These are phyloP conservation scores for Rhizoglyphus robini DNA, from an alignment of 1,140 invertebrate genomes.

Conservation along the genomic window DNA sequence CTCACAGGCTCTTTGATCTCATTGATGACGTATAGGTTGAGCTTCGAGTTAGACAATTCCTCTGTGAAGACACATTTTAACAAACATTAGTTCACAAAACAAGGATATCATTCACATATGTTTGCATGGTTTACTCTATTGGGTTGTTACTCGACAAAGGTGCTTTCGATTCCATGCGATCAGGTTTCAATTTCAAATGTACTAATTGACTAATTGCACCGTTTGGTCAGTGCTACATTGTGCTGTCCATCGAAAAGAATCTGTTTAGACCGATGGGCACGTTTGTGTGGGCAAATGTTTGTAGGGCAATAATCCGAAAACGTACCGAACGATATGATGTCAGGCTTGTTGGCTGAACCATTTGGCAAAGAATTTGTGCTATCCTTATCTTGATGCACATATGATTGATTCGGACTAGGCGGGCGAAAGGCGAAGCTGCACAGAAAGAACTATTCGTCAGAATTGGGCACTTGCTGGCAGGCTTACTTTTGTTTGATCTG, in stretches of 20 bases:
- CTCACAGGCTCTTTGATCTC: background rate
- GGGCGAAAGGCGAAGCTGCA: conserved; percentile 3
- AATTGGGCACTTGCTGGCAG: background rate
- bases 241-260: too few relatives aligned
- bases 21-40: background rate
- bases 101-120: too few relatives aligned
- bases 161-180: background rate
- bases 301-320: too few relatives aligned
- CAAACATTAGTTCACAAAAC: too few relatives aligned
- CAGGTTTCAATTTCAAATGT: background rate
- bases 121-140: too few relatives aligned
- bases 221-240: too few relatives aligned
- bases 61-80: background rate
- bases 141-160: too few relatives aligned
- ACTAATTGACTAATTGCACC: too few relatives aligned
- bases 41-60: background rate
- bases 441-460: background rate
- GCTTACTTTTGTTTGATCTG: conserved; percentile 19
- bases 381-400: background rate
- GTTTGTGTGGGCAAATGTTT: too few relatives aligned
- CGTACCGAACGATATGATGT: background rate
- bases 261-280: too few relatives aligned
- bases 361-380: background rate
- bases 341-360: background rate
- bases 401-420: background rate